Conservation (phyloP, 2,797 vertebrate genomes). For the Distichodus sexfasciatus region DNA sequence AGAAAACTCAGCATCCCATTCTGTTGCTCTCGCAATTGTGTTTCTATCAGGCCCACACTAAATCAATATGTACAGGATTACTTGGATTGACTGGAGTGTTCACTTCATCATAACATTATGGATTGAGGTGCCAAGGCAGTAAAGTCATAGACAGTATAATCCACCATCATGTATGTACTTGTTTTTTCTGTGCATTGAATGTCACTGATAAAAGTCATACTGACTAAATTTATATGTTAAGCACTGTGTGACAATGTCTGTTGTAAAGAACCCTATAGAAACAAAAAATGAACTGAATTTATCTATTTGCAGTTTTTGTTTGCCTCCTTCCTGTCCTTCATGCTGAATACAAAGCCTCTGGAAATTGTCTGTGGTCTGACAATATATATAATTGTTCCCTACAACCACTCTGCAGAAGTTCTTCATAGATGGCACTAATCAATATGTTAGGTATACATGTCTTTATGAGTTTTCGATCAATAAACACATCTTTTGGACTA, state of each 20-base stretch:
- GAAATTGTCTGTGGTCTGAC: background rate
- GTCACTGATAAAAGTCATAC: too few species aligned
- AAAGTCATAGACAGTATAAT: conserved; percentile 9
- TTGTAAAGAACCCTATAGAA: too few species aligned
- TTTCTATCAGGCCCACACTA: conserved; percentile 32
- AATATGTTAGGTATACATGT: background rate
- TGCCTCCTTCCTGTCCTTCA: background rate
- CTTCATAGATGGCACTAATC: background rate
- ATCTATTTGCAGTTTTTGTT: background rate
- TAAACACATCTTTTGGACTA: too few species aligned
- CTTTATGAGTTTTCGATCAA: background rate
- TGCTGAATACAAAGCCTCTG: background rate
- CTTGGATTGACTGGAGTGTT: conserved; percentile 34
- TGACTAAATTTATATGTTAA: too few species aligned
- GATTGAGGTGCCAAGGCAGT: conserved; percentile 1
- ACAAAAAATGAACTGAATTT: background rate
- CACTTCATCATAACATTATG: conserved; percentile 34
- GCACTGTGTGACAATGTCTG: background rate
- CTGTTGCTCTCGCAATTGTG: conserved; percentile 22
- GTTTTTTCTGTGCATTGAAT: too few species aligned
- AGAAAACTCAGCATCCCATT: conserved; percentile 12
- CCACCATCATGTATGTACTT: background rate
- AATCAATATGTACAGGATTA: conserved; percentile 50
- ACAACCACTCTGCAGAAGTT: background rate
- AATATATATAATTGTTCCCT: background rate